Base-by-base conservation (phyloP, 2,797 vertebrate genomes). In the Alfaro cultratus region DNA sequence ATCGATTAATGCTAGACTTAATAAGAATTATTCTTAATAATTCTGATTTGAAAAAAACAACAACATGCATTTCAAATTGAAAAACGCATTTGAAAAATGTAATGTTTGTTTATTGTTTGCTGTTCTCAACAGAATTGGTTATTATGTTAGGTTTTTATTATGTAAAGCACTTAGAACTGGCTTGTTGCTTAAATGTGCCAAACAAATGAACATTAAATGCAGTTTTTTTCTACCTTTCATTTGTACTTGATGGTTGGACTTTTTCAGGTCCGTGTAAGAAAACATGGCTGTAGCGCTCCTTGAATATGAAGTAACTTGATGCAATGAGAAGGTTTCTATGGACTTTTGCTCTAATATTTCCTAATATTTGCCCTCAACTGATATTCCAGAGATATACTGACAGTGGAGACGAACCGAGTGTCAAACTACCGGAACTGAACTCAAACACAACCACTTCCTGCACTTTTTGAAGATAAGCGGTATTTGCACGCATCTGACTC, bases 401-500 rank as follows among this genome's bases (percentile, higher is more conserved):
- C 39, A 26, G 55, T 51, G 16, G 34, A 62, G 13, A 81, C 39
- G 29, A 64, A 46, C 41, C 5, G 6, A 45, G 5, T 8, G 68
- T n/a, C 43, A 43, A 71, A 45, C 23, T 45, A 79, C 62, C 60
- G 47, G 5, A 31, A 57, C 26, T 47, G 70, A 49, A 62, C 47
- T 36, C 74, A 62, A 49, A 80, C 75, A 72, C 67, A 78, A 47
- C 75, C 1, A 26, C 16, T 29, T 51, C 13, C 18, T 60, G 10
- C 47, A 55, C 74, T 79, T 81, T 76, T 53, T 31, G 4, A 60
- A 78, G 75, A 77, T 86, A 76, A 83, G 70, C 71, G 78, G 75
- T 57, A 68, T 57, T 31, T 67, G 53, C 12, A 1, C 49, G 12
- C 45, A 79, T 55, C 53, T 57, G 29, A 62, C 79, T 36, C 51